These are phyloP conservation scores for Napeogenes inachia DNA, from an alignment of 2,888 invertebrate genomes.

Conservation along the genomic window DNA sequence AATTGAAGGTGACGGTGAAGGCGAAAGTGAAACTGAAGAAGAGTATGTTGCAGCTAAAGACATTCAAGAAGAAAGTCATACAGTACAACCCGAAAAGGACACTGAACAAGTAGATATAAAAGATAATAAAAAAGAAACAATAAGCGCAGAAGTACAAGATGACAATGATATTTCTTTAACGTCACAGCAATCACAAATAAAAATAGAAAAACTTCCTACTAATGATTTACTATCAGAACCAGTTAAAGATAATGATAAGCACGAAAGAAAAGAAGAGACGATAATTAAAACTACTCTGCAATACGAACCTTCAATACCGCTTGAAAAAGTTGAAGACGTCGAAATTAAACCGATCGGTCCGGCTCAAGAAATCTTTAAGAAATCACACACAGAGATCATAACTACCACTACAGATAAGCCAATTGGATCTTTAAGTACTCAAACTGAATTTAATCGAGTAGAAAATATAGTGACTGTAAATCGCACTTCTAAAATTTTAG, in stretches of 20 bases:
- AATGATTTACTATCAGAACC: constrained; percentile 22
- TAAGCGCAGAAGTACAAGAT: neutral
- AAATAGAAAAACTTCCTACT: constrained; percentile 27
- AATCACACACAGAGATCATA: constrained; percentile 65
- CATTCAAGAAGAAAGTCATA: constrained; percentile 31
- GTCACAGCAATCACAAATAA: constrained; percentile 29
- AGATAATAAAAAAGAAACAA: constrained; percentile 1
- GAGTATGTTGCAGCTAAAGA: constrained; percentile 37
- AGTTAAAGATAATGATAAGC: constrained; percentile 30
- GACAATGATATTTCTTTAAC: constrained; percentile 8
- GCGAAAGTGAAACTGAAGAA: constrained; percentile 35
- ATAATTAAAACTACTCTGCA: constrained; percentile 29
- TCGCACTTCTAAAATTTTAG: constrained; percentile 65
- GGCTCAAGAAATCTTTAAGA: constrained; percentile 54
- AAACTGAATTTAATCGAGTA: constrained; percentile 65
- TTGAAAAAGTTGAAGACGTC: constrained; percentile 68
- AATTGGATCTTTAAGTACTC: constrained; percentile 51
- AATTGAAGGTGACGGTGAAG: constrained; percentile 28
- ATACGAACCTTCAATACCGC: constrained; percentile 57
- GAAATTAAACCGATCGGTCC: constrained; percentile 70
- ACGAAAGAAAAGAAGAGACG: constrained; percentile 27
- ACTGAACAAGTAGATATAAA: constrained; percentile 15
- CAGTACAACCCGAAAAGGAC: constrained; percentile 33
- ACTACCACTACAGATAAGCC: constrained; percentile 53
- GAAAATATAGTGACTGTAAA: constrained; percentile 71